Base-by-base conservation (phyloP, 1,140 invertebrate genomes). In the Kradibia gibbosae region DNA sequence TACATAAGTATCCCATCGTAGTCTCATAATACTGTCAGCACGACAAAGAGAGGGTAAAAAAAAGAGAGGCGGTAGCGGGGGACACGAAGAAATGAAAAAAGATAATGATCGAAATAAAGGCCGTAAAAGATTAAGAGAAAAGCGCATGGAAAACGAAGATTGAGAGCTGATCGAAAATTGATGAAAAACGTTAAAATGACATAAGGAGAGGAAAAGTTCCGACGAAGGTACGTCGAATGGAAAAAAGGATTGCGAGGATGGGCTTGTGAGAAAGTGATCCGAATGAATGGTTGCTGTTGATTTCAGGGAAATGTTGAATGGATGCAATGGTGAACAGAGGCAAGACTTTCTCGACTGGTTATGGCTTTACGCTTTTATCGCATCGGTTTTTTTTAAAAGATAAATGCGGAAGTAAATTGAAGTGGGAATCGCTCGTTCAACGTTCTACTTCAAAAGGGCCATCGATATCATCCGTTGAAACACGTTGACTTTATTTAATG, bases 31-130 rank as follows among this genome's bases (percentile, higher is more conserved):
- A 3, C 50, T 5, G 50, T 11, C 3, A 53, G 20, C 13, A 17
- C 3, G 5, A 20, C 15, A 15, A 36, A 36, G 17, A 20, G 11
- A 39, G 2, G 25, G 57, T n/a, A 72, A 48, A 48, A 48, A 48
- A 42, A 48, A 42, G 39, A 50, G 42, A 3, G 8, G 70, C 22
- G 25, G 5, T 3, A 42, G 31, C 20, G 36, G 50, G 20, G 20
- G 71, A 73, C 45, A 31, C 25, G 31, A 25, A 57, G 53, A 75
- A 75, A 75, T 75, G 50, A 76, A 76, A 36, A 60, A 36, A 60
- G 73, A 76, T 60, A 76, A 76, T 60, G 73, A 76, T 50, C 42
- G 73, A 36, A 62, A 45, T 57, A 48, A 77, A 65, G 65, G 60
- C 42, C 42, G 57, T 77, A 65, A 65, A 65, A 65, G 75, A 77